These are phyloP conservation scores for Xanthorhoe designata DNA, from an alignment of 2,888 invertebrate species.

Conservation along the genomic window DNA sequence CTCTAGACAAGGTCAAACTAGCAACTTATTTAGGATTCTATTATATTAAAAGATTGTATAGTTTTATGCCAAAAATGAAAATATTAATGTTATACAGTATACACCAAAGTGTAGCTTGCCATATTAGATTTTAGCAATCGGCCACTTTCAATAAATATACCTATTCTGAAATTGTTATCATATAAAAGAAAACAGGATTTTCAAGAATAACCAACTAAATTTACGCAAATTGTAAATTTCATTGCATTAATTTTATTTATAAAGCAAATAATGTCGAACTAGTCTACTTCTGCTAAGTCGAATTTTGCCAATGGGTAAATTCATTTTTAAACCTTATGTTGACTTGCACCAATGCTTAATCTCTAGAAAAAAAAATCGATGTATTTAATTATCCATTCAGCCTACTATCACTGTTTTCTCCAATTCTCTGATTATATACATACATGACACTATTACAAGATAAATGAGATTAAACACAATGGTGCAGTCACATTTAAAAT, in stretches of 20 bases:
- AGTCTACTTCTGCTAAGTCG: conserved; percentile 9
- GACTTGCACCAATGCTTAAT: background rate
- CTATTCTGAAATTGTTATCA: background rate
- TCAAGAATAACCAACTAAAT: conserved; percentile 2
- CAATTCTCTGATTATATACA: background rate
- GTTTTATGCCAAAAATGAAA: conserved; percentile 41
- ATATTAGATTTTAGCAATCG: conserved; percentile 75
- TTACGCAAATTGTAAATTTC: background rate
- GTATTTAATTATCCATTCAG: too few relatives aligned
- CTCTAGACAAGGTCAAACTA: background rate
- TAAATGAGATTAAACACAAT: background rate
- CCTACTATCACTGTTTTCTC: too few relatives aligned
- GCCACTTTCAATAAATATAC: conserved; percentile 52
- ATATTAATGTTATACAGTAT: conserved; percentile 52
- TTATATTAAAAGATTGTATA: conserved; percentile 25
- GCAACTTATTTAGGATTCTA: conserved; percentile 8
- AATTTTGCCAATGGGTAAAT: background rate
- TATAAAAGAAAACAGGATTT: background rate
- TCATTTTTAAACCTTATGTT: background rate
- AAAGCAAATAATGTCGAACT: conserved; percentile 8
- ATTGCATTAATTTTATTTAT: conserved; percentile 5
- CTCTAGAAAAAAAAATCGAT: too few relatives aligned
- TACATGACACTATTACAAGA: background rate
- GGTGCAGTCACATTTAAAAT: conserved; percentile 5
- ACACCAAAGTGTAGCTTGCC: conserved; percentile 84